Base-by-base conservation (phyloP, 1,140 invertebrate species). In the Eriosoma lanigerum region DNA sequence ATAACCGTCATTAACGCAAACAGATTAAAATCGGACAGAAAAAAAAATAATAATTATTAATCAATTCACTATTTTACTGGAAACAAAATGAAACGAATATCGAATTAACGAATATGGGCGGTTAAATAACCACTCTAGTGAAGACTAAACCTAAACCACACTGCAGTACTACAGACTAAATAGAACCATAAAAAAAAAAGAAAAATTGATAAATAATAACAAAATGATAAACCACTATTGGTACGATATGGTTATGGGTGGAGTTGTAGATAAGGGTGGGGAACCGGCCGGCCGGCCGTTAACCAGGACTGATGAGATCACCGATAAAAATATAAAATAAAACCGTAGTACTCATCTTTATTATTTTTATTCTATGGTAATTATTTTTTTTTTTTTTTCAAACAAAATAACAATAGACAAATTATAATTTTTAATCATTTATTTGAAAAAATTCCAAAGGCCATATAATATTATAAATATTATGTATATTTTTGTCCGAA, bases 41-140 rank as follows among this genome's bases (percentile, higher is more conserved):
- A 44, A 5, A 1, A 17, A 68, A 68, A 24, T n/a, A 29, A 72
- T 24, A 38, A 38, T 19, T n/a, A 44, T 5, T 15, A n/a, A 44
- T 56, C 29, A 38, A 75, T 21, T 15, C 52, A n/a, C n/a, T n/a
- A n/a, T n/a, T n/a, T n/a, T n/a, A n/a, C n/a, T n/a, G 21, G 17
- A 17, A 8, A 29, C 52, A 38, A 32, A 0, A 15, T n/a, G 29
- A 17, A 58, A 32, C 29, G 54, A 58, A 21, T 13, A 9, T 38
- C n/a, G 19, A 60, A n/a, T 76, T 13, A 9, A 21, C n/a, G 19
- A 60, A n/a, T 76, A 76, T 76, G 52, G 73, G 73, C 73, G 73
- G 73, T 76, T 76, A 76, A 76, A 76, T 58, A 29, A 26, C 48
- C 56, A n/a, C 44, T 76, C 29, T 17, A 17, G n/a, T n/a, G n/a